Evolutionary conservation across 2,888 invertebrate genomes (phyloP).

Genomic region (Pasiphila rectangulata): DNA sequence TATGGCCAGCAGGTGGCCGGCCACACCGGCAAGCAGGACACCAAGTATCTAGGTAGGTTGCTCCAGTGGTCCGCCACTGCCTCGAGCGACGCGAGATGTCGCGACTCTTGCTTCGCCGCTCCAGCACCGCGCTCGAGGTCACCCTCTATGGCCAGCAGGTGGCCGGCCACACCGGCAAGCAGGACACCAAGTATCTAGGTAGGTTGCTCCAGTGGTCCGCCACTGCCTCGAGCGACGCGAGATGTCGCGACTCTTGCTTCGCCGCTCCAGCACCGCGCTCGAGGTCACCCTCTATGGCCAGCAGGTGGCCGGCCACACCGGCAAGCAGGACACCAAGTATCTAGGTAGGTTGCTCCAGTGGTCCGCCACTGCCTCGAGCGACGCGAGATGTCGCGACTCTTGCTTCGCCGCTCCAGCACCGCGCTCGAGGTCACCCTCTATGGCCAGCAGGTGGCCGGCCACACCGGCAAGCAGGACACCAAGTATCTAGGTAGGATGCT

Average conservation of each 20-base stretch:
- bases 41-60: constrained; percentile 56
- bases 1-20: constrained; percentile 68
- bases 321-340: constrained; percentile 50
- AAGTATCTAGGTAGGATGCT: constrained; percentile 55
- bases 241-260: not conserved
- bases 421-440: constrained; percentile 55
- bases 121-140: constrained; percentile 46
- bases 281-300: constrained; percentile 55
- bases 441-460: constrained; percentile 65
- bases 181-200: constrained; percentile 61
- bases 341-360: constrained; percentile 51
- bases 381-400: not conserved
- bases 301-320: constrained; percentile 67
- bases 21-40: constrained; percentile 46
- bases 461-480: constrained; percentile 45
- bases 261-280: constrained; percentile 45
- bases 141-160: constrained; percentile 62
- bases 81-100: not conserved
- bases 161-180: constrained; percentile 55
- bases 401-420: constrained; percentile 40
- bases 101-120: constrained; percentile 29
- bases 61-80: too few relatives aligned
- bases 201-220: too few relatives aligned
- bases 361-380: not conserved
- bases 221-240: not conserved